Base-by-base conservation (phyloP, 2,113 vertebrate species). In the Neoarius graeffei region DNA sequence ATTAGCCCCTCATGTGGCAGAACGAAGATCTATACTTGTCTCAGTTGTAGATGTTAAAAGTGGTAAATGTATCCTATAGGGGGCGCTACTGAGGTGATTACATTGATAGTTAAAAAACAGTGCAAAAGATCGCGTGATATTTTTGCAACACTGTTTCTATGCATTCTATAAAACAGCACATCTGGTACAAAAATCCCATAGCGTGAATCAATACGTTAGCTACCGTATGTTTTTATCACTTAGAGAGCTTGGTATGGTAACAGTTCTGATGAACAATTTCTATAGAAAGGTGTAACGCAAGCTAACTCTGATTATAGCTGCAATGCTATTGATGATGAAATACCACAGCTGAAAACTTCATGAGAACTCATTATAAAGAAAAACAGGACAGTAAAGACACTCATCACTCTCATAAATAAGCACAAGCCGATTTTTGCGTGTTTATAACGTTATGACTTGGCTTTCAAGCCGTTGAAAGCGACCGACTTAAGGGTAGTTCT, bases 1-100 rank as follows among this genome's bases (percentile, higher is more conserved):
- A 84, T 89, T 60, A 59, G 30, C 76, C 85, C 84, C 66, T 86
- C 73, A 62, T 59, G 77, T 77, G 89, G 30, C 42, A 42, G 42
- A 42, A 42, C 3, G 42, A 42, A 42, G 42, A 42, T 42, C 3
- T 42, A 42, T 42, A 42, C 42, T 42, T 4, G 42, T 42, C 42
- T 42, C 42, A 42, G 42, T 42, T 4, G 42, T 42, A 4, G 42
- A 42, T 42, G 42, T 42, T 42, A 42, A 42, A 42, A 42, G 42
- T 42, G 42, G 42, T 42, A 42, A 42, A 42, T 42, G 42, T 42
- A 42, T 42, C 42, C 42, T 42, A 42, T 42, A 42, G 42, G 42
- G 42, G 42, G 42, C 0, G 42, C 42, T 42, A 42, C 42, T 42
- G 42, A 42, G 42, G 42, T 42, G 42, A 42, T 42, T 42, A 42